Conservation (phyloP, 1,140 invertebrate species). For the Nylanderia fulva region DNA sequence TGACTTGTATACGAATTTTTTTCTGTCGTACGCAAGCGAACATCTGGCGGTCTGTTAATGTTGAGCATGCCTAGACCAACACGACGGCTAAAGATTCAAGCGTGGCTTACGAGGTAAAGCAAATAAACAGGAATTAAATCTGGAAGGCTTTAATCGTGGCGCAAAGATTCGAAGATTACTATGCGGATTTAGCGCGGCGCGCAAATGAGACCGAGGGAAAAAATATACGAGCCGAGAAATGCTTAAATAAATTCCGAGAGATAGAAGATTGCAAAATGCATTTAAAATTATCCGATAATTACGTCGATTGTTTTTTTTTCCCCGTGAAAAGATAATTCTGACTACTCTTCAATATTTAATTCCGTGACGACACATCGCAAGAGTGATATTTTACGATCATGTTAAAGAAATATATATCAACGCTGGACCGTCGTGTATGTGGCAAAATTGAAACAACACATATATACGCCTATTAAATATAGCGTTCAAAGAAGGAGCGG, state of each 20-base stretch:
- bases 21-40: conserved; percentile 79
- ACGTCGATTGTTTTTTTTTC: neutral
- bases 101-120: conserved; percentile 78
- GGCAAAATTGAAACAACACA: neutral
- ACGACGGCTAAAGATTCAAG: conserved; percentile 72
- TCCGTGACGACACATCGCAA: conserved; percentile 18
- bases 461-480: conserved; percentile 47
- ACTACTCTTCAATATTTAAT: conserved; percentile 63
- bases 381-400: conserved; percentile 9
- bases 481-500: conserved; percentile 51
- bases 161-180: conserved; percentile 53
- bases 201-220: conserved; percentile 10
- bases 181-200: neutral
- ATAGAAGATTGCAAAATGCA: conserved; percentile 27
- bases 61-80: conserved; percentile 77
- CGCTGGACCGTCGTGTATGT: neutral
- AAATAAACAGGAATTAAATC: conserved; percentile 85
- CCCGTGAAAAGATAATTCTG: neutral
- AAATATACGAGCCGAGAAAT: neutral
- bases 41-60: conserved; percentile 85
- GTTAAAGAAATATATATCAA: neutral
- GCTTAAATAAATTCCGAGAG: neutral
- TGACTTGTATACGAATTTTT: conserved; percentile 79
- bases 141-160: conserved; percentile 77
- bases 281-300: conserved; percentile 17